Conservation (phyloP, 1,140 invertebrate genomes). For the Polypedilum pembai region DNA sequence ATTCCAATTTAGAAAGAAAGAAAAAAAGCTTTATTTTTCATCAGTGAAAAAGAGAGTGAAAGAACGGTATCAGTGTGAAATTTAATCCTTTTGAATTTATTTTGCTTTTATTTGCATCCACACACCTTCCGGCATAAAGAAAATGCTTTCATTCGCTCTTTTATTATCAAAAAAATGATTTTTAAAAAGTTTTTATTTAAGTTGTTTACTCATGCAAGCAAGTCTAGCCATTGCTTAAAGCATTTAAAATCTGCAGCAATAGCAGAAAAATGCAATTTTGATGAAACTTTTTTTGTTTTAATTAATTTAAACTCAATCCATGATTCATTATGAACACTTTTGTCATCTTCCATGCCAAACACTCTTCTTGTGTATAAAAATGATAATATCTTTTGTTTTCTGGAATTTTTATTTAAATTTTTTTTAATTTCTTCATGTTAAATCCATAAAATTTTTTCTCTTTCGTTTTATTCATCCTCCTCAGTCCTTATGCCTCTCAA, state of each 20-base stretch:
- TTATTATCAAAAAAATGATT: too few relatives aligned
- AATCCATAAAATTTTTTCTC: conserved; percentile 26
- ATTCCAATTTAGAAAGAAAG: neutral
- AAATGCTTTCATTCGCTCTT: neutral
- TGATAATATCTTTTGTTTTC: conserved; percentile 27
- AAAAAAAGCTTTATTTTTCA: neutral
- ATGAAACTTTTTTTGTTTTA: conserved; percentile 25
- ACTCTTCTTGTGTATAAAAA: conserved; percentile 29
- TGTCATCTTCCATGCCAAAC: neutral
- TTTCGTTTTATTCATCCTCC: neutral
- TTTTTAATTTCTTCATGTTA: neutral
- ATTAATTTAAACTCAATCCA: conserved; percentile 3
- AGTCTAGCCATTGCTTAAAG: too few relatives aligned
- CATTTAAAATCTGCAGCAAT: too few relatives aligned
- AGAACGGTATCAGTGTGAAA: neutral
- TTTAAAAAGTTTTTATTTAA: neutral
- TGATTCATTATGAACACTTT: conserved; percentile 31
- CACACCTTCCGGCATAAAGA: neutral
- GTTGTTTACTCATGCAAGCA: too few relatives aligned
- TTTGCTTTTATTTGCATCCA: neutral
- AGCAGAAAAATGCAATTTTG: conserved; percentile 9
- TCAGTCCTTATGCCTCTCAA: neutral
- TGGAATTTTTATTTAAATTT: neutral
- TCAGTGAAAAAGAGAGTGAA: neutral
- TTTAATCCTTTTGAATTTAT: conserved; percentile 14